Evolutionary conservation across 2,888 invertebrate species (phyloP).

Genomic region (Scaeva pyrastri): DNA sequence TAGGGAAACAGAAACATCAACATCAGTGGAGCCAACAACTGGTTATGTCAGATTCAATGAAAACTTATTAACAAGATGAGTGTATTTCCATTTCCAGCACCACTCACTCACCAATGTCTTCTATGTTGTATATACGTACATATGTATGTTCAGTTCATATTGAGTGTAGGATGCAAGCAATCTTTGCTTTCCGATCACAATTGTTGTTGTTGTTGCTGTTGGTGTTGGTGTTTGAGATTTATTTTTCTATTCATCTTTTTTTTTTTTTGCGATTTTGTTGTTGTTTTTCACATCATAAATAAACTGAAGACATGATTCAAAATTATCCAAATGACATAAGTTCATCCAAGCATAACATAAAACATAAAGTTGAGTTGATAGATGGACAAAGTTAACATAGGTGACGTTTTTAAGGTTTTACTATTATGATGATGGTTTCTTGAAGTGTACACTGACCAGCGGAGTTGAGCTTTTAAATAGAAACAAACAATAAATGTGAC

Average conservation of each 20-base stretch:
- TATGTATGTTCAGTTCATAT: slow-evolving; percentile 18
- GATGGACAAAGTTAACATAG: slow-evolving; percentile 2
- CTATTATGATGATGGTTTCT: slow-evolving; percentile 1
- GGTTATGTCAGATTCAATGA: slow-evolving; percentile 75
- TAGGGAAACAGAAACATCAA: slow-evolving; percentile 23
- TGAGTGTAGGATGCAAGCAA: slow-evolving; percentile 57
- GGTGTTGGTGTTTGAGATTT: slow-evolving; percentile 33
- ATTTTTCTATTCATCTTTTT: slow-evolving; percentile 30
- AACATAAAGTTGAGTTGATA: slow-evolving; percentile 50
- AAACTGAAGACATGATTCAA: slow-evolving; percentile 63
- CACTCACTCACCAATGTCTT: slow-evolving; percentile 30
- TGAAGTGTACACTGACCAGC: slow-evolving; percentile 8
- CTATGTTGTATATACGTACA: neutral
- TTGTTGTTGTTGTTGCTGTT: slow-evolving; percentile 53
- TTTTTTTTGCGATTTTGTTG: neutral
- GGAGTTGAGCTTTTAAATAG: slow-evolving; percentile 4
- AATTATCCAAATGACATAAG: slow-evolving; percentile 69
- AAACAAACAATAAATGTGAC: neutral
- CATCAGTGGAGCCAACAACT: slow-evolving; percentile 61
- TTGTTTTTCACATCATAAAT: slow-evolving; percentile 32
- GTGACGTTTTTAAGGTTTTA: slow-evolving; percentile 27
- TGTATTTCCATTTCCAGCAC: slow-evolving; percentile 63
- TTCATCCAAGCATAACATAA: slow-evolving; percentile 54
- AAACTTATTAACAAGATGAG: slow-evolving; percentile 74
- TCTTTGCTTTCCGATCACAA: slow-evolving; percentile 64